phyloP scores from a whole-genome alignment of 1,140 invertebrate species.

The Aphidius gifuensis region DNA sequence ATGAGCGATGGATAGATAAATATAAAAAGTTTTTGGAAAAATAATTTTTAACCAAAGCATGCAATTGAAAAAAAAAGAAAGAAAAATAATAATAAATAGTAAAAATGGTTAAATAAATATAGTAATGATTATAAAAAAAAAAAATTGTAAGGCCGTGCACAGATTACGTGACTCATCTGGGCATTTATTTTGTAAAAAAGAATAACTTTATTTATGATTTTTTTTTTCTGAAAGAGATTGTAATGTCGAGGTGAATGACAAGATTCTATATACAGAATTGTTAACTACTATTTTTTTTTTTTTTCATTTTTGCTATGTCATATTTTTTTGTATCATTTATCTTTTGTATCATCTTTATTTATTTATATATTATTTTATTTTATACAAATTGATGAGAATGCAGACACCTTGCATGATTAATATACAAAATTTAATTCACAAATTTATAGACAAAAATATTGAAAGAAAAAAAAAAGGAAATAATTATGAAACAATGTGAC shows the following conservation, averaged over 20 bases:
- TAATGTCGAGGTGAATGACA: too few species aligned
- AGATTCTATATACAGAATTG: background rate
- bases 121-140: background rate
- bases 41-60: conserved; percentile 13
- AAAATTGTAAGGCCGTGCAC: conserved; percentile 5
- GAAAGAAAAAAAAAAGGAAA: background rate
- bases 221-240: too few species aligned
- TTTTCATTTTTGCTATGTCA: too few species aligned
- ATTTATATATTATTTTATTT: background rate
- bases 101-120: background rate
- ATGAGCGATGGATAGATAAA: background rate
- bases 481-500: conserved; percentile 3
- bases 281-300: conserved; percentile 1
- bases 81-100: background rate
- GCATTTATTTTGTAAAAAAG: background rate
- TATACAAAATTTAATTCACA: background rate
- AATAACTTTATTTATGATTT: too few species aligned
- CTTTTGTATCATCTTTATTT: background rate
- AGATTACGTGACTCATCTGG: conserved; percentile 2
- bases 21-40: background rate
- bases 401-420: background rate
- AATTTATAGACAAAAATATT: conserved; percentile 2
- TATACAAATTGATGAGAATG: background rate
- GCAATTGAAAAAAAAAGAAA: conserved; percentile 6
- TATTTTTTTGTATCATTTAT: too few species aligned